Base-by-base conservation (phyloP, 1,140 invertebrate genomes). In the Cataglyphis hispanica region DNA sequence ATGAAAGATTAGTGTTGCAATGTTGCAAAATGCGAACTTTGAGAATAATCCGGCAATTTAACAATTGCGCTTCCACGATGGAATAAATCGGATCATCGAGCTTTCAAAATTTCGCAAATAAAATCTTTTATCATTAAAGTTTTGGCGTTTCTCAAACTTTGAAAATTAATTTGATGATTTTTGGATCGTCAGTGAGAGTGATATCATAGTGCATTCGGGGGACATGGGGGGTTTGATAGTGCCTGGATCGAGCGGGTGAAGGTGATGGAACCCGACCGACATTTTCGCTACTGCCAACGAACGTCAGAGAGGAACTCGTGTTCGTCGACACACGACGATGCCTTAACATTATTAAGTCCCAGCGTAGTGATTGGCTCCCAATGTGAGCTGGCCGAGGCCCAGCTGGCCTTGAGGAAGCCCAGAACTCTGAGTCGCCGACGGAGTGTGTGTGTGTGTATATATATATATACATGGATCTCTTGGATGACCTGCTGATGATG, bases 291-390 rank as follows among this genome's bases (percentile, higher is more conserved):
- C 67, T 72, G 67, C 78, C 85, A 69, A 80, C 64, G 67, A 81
- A 84, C 56, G 74, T 67, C 34, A 40, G 69, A 80, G 58, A 87
- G 50, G 56, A 61, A 75, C 75, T 80, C 80, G 87, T 74, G 74
- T 85, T 87, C 80, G 85, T 89, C 89, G 85, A 87, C 85, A 75
- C 80, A 89, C 80, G 85, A 90, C 89, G 89, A 70, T 90, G 89
- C 89, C 89, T 90, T 90, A 90, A 89, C 86, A 66, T 86, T 89
- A 89, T 76, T 76, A 84, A 84, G 67, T 84, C 72, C 46, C 72
- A 76, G 72, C 67, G 78, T 83, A 83, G 67, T 83, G 67, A 72
- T 58, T 46, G 67, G 67, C 67, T 83, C 78, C 53, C 53, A 37
- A 72, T 13, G 67, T 61, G 67, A 74, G 67, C 37, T 74, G 67